Base-by-base conservation (phyloP, 1,140 invertebrate species). In the Sogatella furcifera region DNA sequence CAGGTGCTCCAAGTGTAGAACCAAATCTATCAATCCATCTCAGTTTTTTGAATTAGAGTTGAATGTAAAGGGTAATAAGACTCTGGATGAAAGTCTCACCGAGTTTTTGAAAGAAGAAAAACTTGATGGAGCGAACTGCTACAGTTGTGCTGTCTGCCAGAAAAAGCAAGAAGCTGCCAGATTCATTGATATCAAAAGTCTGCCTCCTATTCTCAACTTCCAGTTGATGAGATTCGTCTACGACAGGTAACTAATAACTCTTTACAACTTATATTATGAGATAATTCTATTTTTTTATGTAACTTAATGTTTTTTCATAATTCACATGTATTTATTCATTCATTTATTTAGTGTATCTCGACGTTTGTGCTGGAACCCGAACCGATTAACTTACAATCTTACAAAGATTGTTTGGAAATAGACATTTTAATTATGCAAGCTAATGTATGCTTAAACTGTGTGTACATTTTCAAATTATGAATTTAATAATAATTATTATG, bases 171-270 rank as follows among this genome's bases (percentile, higher is more conserved):
- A 86, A 72, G 84, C 84, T 0, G 78, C 72, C 1, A 69, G 84
- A 42, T 77, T 77, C 57, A 85, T 85, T 62, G 73, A 78, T 61
- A 69, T 88, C 24, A 71, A 77, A 22, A 71, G 71, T 6, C 73
- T 87, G 8, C 85, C 85, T n/a, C 81, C 81, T n/a, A 80, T 84
- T n/a, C 72, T 88, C 8, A 85, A 86, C 69, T 75, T 88, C 54
- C 84, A 86, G 62, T 71, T 88, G 2, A 73, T 86, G 61, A 71
- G 84, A 65, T 87, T 86, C 72, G 79, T 85, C 0, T 86, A 81
- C 70, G 82, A 85, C 70, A 75, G 80, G 79, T 83, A 72, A 38
- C 34, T 38, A 10, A 38, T 13, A 38, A 38, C 34, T 38, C 2
- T 38, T 38, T 10, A 2, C 24, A 28, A 28, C 24, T 28, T 28